phyloP scores from a whole-genome alignment of 2,797 vertebrate genomes.

The Ataeniobius toweri region DNA sequence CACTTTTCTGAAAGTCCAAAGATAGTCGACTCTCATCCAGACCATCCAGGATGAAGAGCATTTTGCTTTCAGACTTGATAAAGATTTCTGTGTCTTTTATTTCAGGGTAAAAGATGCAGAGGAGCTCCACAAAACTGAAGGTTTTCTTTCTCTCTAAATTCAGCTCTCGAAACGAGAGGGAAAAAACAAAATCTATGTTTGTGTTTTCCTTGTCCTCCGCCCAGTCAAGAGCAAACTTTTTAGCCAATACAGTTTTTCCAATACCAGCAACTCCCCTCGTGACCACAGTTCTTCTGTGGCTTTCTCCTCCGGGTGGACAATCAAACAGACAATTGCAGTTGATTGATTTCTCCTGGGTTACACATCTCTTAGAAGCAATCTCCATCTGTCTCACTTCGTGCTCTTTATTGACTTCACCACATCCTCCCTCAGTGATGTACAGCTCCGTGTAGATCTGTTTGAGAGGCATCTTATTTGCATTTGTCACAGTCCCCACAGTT shows the following conservation, averaged over 20 bases:
- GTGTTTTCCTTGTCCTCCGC: slow-evolving; percentile 60
- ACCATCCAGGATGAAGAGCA: slow-evolving; percentile 74
- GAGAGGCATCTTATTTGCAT: slow-evolving; percentile 39
- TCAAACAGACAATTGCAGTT: slow-evolving; percentile 63
- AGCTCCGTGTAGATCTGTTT: slow-evolving; percentile 71
- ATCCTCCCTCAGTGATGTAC: slow-evolving; percentile 63
- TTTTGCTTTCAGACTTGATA: slow-evolving; percentile 3
- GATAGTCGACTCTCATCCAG: slow-evolving; percentile 70
- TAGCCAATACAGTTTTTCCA: slow-evolving; percentile 68
- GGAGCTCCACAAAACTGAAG: slow-evolving; percentile 52
- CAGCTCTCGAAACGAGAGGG: slow-evolving; percentile 69
- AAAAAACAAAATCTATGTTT: slow-evolving; percentile 67
- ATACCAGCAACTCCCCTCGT: slow-evolving; percentile 75
- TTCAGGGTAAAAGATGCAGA: slow-evolving; percentile 54
- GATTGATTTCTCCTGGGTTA: slow-evolving; percentile 57
- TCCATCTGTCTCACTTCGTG: slow-evolving; percentile 72
- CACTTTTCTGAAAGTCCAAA: slow-evolving; percentile 61
- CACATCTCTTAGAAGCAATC: slow-evolving; percentile 25
- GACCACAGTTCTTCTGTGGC: slow-evolving; percentile 56
- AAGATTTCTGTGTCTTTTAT: slow-evolving; percentile 53
- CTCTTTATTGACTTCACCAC: slow-evolving; percentile 55
- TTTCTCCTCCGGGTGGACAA: slow-evolving; percentile 14
- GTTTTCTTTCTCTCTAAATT: slow-evolving; percentile 57
- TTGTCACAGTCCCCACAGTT: slow-evolving; percentile 19
- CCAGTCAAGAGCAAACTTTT: slow-evolving; percentile 75